These are phyloP conservation scores for Sisyra terminalis DNA, from an alignment of 2,888 invertebrate genomes.

Conservation along the genomic window DNA sequence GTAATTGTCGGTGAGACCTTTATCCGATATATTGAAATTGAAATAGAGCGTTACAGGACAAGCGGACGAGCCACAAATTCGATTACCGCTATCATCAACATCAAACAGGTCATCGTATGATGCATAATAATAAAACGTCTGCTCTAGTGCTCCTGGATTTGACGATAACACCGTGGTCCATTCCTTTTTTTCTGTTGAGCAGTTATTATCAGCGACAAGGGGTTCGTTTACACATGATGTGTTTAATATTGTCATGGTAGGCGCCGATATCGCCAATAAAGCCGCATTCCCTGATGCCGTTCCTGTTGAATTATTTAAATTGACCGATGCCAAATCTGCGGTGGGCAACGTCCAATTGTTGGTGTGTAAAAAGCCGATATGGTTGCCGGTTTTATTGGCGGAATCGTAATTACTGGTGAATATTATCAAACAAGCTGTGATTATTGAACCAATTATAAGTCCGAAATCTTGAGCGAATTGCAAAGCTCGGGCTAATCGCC, in stretches of 20 bases:
- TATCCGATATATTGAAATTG: constrained; percentile 10
- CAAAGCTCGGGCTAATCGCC: constrained; percentile 34
- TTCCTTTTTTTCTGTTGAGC: neutral
- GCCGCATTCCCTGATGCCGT: neutral
- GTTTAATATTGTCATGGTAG: neutral
- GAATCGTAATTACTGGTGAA: constrained; percentile 17
- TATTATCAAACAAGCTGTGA: constrained; percentile 29
- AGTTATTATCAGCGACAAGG: constrained; percentile 5
- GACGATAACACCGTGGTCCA: neutral
- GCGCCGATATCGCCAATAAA: neutral
- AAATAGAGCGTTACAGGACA: constrained; percentile 26
- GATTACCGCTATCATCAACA: constrained; percentile 32
- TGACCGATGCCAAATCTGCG: neutral
- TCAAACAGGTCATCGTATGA: constrained; percentile 33
- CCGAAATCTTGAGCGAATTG: constrained; percentile 39
- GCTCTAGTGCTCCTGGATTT: constrained; percentile 6
- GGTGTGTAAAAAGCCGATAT: neutral
- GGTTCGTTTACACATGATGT: neutral
- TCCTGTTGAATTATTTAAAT: neutral
- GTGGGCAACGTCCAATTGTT: neutral
- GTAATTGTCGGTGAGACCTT: constrained; percentile 10
- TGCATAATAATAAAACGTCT: constrained; percentile 14
- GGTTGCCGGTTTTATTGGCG: neutral
- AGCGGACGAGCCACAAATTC: constrained; percentile 39
- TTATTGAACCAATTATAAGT: constrained; percentile 33